Conservation (phyloP, 2,888 invertebrate genomes). For the Campoplex capitator region DNA sequence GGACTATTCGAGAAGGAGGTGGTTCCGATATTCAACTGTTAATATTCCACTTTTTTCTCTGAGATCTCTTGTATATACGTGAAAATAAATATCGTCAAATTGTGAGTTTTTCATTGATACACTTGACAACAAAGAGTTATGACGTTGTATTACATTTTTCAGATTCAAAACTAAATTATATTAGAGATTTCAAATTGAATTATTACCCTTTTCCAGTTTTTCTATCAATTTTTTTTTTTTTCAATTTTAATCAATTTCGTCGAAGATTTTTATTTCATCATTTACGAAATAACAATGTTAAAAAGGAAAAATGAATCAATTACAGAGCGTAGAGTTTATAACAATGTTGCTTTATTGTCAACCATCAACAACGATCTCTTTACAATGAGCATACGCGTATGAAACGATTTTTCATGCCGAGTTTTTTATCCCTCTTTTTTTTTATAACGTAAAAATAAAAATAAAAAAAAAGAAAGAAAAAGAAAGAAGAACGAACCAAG, state of each 20-base stretch:
- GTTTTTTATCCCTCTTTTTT: slow-evolving; percentile 13
- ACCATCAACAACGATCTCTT: slow-evolving; percentile 76
- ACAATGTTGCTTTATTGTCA: slow-evolving; percentile 78
- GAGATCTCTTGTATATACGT: slow-evolving; percentile 3
- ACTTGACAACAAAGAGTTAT: not conserved
- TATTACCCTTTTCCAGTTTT: not conserved
- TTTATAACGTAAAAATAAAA: slow-evolving; percentile 58
- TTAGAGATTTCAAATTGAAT: not conserved
- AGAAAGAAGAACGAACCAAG: slow-evolving; percentile 54
- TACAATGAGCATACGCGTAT: slow-evolving; percentile 76
- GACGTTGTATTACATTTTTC: not conserved
- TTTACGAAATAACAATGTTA: not conserved
- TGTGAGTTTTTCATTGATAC: not conserved
- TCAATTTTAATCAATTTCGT: not conserved
- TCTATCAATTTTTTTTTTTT: not conserved
- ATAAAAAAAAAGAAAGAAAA: slow-evolving; percentile 26
- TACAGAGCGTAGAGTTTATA: slow-evolving; percentile 69
- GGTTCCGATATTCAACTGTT: slow-evolving; percentile 19
- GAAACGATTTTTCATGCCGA: slow-evolving; percentile 70
- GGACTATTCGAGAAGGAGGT: not conserved
- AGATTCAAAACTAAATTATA: not conserved
- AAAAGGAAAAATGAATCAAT: not conserved
- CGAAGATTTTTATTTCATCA: not conserved
- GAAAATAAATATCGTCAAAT: slow-evolving; percentile 5
- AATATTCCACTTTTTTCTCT: not conserved